A percentile compares a stretch with the other conserved stretches of the same genome.
Evolutionary conservation across 2,113 vertebrate genomes (phyloP).

Genomic region (Myxocyprinus asiaticus): DNA sequence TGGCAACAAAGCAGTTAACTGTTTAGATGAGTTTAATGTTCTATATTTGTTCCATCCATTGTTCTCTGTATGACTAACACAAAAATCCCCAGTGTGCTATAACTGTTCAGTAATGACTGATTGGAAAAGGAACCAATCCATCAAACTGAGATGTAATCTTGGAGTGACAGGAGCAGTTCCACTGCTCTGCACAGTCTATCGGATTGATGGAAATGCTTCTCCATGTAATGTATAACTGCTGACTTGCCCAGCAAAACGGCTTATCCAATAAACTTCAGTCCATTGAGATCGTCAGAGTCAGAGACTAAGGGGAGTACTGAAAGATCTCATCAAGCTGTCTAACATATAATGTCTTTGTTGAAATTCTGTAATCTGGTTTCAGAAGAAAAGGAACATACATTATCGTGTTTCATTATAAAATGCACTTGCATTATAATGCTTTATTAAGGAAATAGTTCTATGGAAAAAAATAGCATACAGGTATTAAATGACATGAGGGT

Average conservation of each 20-base stretch:
- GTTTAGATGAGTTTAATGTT: neutral
- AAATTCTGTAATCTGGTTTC: neutral
- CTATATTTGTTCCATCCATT: neutral
- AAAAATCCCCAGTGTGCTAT: slow-evolving; percentile 12
- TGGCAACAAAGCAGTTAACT: neutral
- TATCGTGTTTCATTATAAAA: neutral
- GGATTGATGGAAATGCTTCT: slow-evolving; percentile 50
- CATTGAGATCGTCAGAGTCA: slow-evolving; percentile 8
- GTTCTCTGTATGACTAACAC: neutral
- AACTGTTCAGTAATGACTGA: slow-evolving; percentile 41
- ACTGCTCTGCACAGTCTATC: slow-evolving; percentile 29
- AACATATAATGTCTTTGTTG: neutral
- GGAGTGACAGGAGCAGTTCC: slow-evolving; percentile 48
- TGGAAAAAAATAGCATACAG: too few species aligned
- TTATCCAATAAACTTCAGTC: slow-evolving; percentile 37
- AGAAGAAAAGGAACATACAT: neutral
- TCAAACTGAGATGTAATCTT: slow-evolving; percentile 58
- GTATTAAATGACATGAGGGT: too few species aligned
- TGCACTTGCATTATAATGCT: neutral
- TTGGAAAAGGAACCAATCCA: slow-evolving; percentile 46
- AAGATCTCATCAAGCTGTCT: neutral
- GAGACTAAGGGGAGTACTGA: neutral
- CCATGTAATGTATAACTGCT: slow-evolving; percentile 56
- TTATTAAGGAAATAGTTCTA: too few species aligned
- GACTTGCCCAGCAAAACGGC: slow-evolving; percentile 31